These are phyloP conservation scores for Oryzias woworae DNA, from an alignment of 2,113 vertebrate genomes.

Conservation along the genomic window DNA sequence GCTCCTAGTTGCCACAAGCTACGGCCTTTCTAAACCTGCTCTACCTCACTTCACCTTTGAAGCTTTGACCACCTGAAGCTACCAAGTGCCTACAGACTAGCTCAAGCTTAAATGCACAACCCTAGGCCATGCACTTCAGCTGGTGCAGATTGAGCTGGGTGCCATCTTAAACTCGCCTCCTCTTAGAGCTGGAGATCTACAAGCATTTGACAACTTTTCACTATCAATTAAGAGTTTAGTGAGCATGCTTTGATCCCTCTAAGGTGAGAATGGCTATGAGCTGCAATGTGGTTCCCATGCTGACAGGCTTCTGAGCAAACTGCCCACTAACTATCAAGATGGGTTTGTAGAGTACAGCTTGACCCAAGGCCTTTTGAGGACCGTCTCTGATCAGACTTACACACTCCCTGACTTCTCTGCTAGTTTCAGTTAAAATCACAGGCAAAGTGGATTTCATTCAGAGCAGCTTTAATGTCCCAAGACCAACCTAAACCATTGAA, in stretches of 20 bases:
- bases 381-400: too few species aligned
- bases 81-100: background rate
- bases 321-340: background rate
- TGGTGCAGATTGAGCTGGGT: too few species aligned
- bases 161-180: background rate
- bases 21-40: too few species aligned
- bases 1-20: too few species aligned
- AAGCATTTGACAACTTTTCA: background rate
- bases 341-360: too few species aligned
- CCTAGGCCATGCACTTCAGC: background rate
- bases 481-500: too few species aligned
- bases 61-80: background rate
- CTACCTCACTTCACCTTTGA: too few species aligned
- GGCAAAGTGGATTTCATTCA: too few species aligned
- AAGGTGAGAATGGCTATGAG: background rate
- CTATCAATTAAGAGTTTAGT: background rate
- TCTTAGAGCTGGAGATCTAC: background rate
- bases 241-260: background rate
- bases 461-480: too few species aligned
- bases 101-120: background rate
- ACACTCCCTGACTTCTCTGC: too few species aligned
- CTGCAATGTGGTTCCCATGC: background rate
- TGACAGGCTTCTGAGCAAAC: background rate
- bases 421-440: too few species aligned
- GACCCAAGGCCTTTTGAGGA: too few species aligned